Evolutionary conservation across 2,797 vertebrate genomes (phyloP), one percentile per base, ranked within the genome.

Genomic region (Antennarius maculatus): DNA sequence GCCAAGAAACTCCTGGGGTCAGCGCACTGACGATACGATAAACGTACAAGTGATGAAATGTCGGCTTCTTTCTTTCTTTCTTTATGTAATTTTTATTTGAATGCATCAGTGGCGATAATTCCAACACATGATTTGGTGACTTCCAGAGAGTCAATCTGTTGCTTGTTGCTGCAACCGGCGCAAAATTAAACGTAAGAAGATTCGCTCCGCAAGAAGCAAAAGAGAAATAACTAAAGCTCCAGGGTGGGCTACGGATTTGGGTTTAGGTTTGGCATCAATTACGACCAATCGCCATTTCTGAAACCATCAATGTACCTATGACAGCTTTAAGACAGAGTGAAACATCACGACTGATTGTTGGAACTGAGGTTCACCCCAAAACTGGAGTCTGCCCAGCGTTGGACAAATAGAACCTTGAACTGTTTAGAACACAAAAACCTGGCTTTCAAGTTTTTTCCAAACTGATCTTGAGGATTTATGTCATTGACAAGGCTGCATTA

Each of bases 1-100:
- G 64, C 74, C 58, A 70, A 71, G 71, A 34, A 45, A 68, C 61
- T 69, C 34, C 10, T 9, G 61, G 70, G 70, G 81, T 84, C 62
- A 78, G 64, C 48, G 34, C 72, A 23, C 16, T 7, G 42, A 37
- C 2, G 45, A 58, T 80, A 72, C 75, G 67, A 64, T 77, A 74
- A 46, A 37, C 64, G n/a, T 28, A 53, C 45, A 43, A 7, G 0
- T 63, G 71, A 76, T 59, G 61, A 78, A 77, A 79, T 31, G 7
- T 23, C 2, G 48, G 17, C 29, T 41, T 69, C 56, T 61, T 58
- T 69, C 72, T 61, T 58, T 69, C 72, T 50, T 65, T 37, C 1
- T 0, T 29, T 27, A 55, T 23, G 23, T 23, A 54, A 73, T 73
- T 15, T 71, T 66, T 50, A 54, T 54, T 65, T 66, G 23, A 49